phyloP scores from a whole-genome alignment of 1,140 invertebrate species.

The Pinna nobilis region DNA sequence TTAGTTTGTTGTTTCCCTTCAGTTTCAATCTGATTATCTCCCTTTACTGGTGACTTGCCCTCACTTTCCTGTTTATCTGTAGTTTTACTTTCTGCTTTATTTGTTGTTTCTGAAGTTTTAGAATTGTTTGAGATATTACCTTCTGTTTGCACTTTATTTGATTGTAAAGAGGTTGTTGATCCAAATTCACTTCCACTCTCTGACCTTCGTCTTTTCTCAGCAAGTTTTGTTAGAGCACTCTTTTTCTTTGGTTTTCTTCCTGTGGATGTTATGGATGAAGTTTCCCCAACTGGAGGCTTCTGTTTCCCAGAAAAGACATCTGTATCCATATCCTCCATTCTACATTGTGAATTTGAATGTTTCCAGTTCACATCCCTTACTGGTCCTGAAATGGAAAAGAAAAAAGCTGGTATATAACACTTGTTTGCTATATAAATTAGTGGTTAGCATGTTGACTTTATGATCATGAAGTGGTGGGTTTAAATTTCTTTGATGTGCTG shows the following conservation, averaged over 20 bases:
- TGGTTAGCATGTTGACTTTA: not conserved
- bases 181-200: slow-evolving; percentile 62
- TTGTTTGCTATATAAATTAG: no score
- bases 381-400: no score
- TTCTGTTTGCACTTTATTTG: slow-evolving; percentile 18
- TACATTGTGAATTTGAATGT: no score
- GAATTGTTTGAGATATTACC: slow-evolving; percentile 67
- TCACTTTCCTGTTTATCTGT: slow-evolving; percentile 74
- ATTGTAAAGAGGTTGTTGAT: slow-evolving; percentile 50
- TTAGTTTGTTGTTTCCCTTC: not conserved
- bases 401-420: no score
- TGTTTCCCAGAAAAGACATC: not conserved
- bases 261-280: slow-evolving; percentile 6
- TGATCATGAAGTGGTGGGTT: not conserved
- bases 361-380: no score
- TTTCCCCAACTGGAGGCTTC: slow-evolving; percentile 11
- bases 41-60: slow-evolving; percentile 68
- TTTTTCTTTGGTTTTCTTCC: slow-evolving; percentile 59
- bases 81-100: slow-evolving; percentile 76
- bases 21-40: not conserved
- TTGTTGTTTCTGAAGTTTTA: slow-evolving; percentile 57
- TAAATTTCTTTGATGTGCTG: not conserved
- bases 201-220: slow-evolving; percentile 58
- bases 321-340: not conserved
- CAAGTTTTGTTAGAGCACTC: slow-evolving; percentile 61